Conservation (phyloP, 2,113 vertebrate species). For the Noctilio leporinus region DNA sequence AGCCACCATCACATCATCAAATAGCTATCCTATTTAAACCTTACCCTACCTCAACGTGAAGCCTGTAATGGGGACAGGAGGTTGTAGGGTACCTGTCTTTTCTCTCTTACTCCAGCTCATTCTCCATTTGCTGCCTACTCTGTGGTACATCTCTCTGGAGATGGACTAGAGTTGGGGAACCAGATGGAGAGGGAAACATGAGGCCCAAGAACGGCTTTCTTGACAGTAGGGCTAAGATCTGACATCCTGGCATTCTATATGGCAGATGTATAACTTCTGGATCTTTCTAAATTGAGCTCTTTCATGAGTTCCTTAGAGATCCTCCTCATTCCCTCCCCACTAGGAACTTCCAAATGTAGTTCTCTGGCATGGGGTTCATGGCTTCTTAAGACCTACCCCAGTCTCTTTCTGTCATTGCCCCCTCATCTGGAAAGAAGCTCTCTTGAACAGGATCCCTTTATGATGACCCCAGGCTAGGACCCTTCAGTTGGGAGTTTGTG, state of each 20-base stretch:
- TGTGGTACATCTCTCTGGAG: not conserved
- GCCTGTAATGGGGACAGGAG: not conserved
- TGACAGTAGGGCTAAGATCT: not conserved
- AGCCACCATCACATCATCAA: not conserved
- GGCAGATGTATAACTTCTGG: not conserved
- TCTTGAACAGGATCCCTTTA: not conserved
- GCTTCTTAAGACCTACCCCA: not conserved
- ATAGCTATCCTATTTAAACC: not conserved
- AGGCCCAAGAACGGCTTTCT: not conserved
- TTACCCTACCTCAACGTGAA: not conserved
- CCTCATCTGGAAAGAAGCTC: not conserved
- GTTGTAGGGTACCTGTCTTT: not conserved
- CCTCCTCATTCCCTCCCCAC: not conserved
- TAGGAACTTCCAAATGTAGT: not conserved
- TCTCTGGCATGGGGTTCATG: not conserved
- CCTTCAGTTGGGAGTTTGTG: not conserved
- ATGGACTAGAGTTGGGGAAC: not conserved
- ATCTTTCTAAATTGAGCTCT: not conserved
- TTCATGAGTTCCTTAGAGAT: not conserved
- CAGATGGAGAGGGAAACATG: not conserved
- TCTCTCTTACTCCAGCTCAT: not conserved
- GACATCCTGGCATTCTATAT: not conserved
- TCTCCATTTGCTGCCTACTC: not conserved
- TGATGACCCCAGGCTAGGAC: not conserved
- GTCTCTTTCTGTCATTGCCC: not conserved